phyloP scores from a whole-genome alignment of 2,888 invertebrate species.

The Macrophya alboannulata region DNA sequence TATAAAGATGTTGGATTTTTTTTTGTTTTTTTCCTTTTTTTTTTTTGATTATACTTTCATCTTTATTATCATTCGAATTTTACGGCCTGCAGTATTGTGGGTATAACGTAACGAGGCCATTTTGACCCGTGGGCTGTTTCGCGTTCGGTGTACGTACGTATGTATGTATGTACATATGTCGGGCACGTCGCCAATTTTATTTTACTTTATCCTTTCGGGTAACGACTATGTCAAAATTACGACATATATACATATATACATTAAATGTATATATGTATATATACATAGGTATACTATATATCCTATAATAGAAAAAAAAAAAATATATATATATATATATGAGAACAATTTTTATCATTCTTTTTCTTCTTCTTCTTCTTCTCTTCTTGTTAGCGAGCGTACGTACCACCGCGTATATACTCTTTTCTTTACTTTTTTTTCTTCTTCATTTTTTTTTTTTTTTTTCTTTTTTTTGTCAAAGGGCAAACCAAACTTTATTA shows the following conservation, averaged over 20 bases:
- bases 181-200: slow-evolving; percentile 46
- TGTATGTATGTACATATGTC: too few species aligned
- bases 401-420: too few species aligned
- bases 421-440: too few species aligned
- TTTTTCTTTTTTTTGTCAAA: slow-evolving; percentile 70
- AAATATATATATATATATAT: too few species aligned
- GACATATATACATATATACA: not conserved
- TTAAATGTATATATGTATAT: not conserved
- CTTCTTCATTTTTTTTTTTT: too few species aligned
- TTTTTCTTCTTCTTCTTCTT: not conserved
- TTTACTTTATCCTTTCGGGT: slow-evolving; percentile 12
- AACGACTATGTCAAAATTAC: slow-evolving; percentile 51
- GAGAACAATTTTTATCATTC: not conserved
- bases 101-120: slow-evolving; percentile 13
- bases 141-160: slow-evolving; percentile 24
- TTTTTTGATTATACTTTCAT: slow-evolving; percentile 42
- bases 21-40: slow-evolving; percentile 23
- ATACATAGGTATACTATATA: not conserved
- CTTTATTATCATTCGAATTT: slow-evolving; percentile 50
- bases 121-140: not conserved
- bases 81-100: slow-evolving; percentile 24
- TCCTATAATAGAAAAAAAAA: not conserved
- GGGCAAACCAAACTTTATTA: not conserved
- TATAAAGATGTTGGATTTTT: not conserved
- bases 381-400: not conserved